phyloP scores from a whole-genome alignment of 2,888 invertebrate genomes.

The Cataglyphis livida region DNA sequence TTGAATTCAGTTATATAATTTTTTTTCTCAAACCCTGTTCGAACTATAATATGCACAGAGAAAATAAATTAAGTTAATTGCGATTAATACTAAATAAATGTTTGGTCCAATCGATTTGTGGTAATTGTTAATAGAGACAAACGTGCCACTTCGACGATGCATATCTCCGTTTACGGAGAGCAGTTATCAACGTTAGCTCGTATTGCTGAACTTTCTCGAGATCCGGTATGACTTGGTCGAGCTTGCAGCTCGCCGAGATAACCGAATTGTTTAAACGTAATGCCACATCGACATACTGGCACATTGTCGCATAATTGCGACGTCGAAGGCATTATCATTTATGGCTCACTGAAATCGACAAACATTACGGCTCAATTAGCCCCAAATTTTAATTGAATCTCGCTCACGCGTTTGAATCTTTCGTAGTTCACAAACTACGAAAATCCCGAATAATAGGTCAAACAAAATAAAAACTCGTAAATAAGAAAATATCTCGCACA shows the following conservation, averaged over 20 bases:
- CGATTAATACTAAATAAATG: conserved; percentile 10
- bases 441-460: neutral
- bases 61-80: neutral
- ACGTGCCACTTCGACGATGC: conserved; percentile 38
- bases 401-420: neutral
- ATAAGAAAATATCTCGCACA: neutral
- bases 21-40: neutral
- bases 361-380: conserved; percentile 59
- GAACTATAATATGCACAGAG: neutral
- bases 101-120: neutral
- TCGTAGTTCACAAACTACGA: neutral
- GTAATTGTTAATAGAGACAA: conserved; percentile 51
- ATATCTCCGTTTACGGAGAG: conserved; percentile 48
- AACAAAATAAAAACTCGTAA: neutral
- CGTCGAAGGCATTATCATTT: conserved; percentile 66
- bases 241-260: conserved; percentile 69
- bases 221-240: conserved; percentile 69
- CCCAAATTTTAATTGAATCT: conserved; percentile 26
- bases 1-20: neutral
- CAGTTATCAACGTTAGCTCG: conserved; percentile 52
- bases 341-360: conserved; percentile 63
- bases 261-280: conserved; percentile 70
- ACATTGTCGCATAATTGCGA: conserved; percentile 72
- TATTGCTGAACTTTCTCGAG: conserved; percentile 57
- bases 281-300: conserved; percentile 65